Evolutionary conservation across 2,888 invertebrate genomes (phyloP).

Genomic region (Agrotis segetum): DNA sequence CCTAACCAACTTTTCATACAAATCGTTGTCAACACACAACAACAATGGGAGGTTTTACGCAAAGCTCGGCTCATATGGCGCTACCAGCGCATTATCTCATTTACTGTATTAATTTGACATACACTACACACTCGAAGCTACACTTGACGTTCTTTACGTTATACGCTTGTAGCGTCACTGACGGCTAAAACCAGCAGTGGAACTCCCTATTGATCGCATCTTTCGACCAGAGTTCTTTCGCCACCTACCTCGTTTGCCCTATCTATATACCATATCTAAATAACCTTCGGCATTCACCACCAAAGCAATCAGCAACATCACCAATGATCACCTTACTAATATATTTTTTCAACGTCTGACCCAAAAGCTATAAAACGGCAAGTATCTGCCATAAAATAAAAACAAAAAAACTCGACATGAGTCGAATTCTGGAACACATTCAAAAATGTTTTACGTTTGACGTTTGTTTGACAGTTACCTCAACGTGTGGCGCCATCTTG

Average conservation of each 20-base stretch:
- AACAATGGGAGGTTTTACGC: no score
- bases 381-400: constrained; percentile 37
- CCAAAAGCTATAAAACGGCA: constrained; percentile 50
- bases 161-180: no score
- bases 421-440: constrained; percentile 12
- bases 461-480: constrained; percentile 3
- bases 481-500: constrained; percentile 12
- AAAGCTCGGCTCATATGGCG: no score
- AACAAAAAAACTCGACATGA: not conserved
- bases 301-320: constrained; percentile 52
- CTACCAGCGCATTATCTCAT: no score
- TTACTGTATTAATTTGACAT: no score
- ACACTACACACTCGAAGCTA: no score
- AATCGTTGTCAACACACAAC: not conserved
- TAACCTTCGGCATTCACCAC: constrained; percentile 32
- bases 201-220: no score
- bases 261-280: constrained; percentile 39
- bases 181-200: no score
- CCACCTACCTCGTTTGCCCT: constrained; percentile 6
- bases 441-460: not conserved
- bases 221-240: not conserved
- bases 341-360: constrained; percentile 47
- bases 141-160: no score
- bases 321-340: constrained; percentile 51
- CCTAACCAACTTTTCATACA: not conserved